Evolutionary conservation across 2,888 invertebrate species (phyloP).

Genomic region (Ryuthela nishihirai): DNA sequence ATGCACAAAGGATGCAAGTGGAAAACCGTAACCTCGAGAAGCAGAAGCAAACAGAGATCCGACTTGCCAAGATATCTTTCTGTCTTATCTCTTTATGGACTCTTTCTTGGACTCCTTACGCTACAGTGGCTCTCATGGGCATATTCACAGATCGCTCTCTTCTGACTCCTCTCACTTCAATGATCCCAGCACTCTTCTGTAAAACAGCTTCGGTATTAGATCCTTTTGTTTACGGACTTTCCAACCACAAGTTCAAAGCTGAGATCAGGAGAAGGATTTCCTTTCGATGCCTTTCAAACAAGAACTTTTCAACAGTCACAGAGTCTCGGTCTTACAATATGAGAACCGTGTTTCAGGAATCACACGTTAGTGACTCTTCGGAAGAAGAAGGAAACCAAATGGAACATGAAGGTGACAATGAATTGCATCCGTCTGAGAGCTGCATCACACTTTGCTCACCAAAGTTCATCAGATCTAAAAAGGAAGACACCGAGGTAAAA

Average conservation of each 20-base stretch:
- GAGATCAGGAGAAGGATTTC: slow-evolving; percentile 13
- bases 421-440: too few species aligned
- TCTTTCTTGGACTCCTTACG: slow-evolving; percentile 77
- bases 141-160: slow-evolving; percentile 62
- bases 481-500: neutral
- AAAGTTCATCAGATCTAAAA: too few species aligned
- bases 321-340: slow-evolving; percentile 10
- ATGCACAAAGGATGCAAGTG: neutral
- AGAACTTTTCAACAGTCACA: too few species aligned
- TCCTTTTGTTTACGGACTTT: slow-evolving; percentile 53
- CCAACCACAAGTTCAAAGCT: slow-evolving; percentile 49
- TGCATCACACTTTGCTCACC: too few species aligned
- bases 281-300: slow-evolving; percentile 1
- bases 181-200: slow-evolving; percentile 53
- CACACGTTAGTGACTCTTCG: too few species aligned
- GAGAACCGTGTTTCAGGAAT: slow-evolving; percentile 7
- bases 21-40: slow-evolving; percentile 12
- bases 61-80: slow-evolving; percentile 65
- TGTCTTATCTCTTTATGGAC: slow-evolving; percentile 70
- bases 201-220: slow-evolving; percentile 54
- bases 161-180: slow-evolving; percentile 61
- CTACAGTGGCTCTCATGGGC: slow-evolving; percentile 68
- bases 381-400: too few species aligned
- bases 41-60: slow-evolving; percentile 56
- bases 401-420: too few species aligned